Base-by-base conservation (phyloP, 2,888 invertebrate species). In the Nomada hirtipes region DNA sequence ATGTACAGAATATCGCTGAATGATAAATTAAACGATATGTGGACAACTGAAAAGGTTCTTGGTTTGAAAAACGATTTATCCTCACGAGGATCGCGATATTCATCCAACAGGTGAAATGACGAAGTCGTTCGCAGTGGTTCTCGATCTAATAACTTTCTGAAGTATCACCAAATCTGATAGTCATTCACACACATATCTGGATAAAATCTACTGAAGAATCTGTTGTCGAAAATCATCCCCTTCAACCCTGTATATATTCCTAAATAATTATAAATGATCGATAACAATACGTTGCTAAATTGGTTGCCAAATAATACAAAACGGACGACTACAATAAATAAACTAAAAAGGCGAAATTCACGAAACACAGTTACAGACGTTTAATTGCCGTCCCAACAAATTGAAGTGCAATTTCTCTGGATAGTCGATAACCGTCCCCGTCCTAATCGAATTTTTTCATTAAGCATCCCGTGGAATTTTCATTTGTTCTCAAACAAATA, bases 21-120 rank as follows among this genome's bases (percentile, higher is more conserved):
- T 70, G 77, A 85, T 76, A 76, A 78, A 83, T 76, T 76, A 70
- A 42, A 57, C 57, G 36, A 61, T 70, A 70, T 76, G 60, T 42
- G 63, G 71, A 67, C 71, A 71, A 76, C 55, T 55, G 76, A 64
- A 63, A 70, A 68, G 57, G 57, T 64, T 53, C 26, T 11, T 18
- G 61, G 47, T 47, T 52, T 75, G 68, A 60, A 68, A 76, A 73
- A 70, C 64, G 63, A 52, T 68, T 74, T 79, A 71, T 76, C 50
- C 59, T 47, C 23, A 50, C 29, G 42, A 44, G 52, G 71, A 74
- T 44, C 53, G 61, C 60, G 73, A 55, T 71, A 26, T 60, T 77
- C 83, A 57, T 75, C 61, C 64, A 69, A 20, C 57, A 67, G 64
- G 61, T 68, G 67, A 75, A 64, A 73, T 20, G 77, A 71, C 74